Conservation (phyloP, 30 jellyfish, hydroid and myxozoan species). For the Haliclystus octoradiatus region DNA sequence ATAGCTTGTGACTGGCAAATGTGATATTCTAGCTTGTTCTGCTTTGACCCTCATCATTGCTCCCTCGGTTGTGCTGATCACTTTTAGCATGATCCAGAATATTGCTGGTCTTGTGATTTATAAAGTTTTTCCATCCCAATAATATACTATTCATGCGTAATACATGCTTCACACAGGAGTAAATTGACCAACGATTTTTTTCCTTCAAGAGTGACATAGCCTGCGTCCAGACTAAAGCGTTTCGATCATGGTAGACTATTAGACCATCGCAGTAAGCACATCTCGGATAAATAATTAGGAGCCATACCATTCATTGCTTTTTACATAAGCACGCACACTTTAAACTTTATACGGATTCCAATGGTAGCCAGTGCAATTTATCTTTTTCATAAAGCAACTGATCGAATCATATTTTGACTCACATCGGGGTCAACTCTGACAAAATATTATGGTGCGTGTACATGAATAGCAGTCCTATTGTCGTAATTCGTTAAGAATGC, state of each 20-base stretch:
- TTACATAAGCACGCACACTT: too few relatives aligned
- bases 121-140: background rate
- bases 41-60: background rate
- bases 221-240: too few relatives aligned
- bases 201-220: too few relatives aligned
- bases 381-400: too few relatives aligned
- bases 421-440: constrained; percentile 25
- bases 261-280: too few relatives aligned
- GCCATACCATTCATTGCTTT: too few relatives aligned
- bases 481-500: background rate
- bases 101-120: background rate
- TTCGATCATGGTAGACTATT: too few relatives aligned
- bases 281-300: too few relatives aligned
- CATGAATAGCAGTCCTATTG: background rate
- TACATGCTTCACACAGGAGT: background rate
- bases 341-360: too few relatives aligned
- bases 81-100: background rate
- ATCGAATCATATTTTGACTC: too few relatives aligned
- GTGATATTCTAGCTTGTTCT: background rate
- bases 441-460: constrained; percentile 13
- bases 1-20: background rate
- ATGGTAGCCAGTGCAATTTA: too few relatives aligned
- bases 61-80: background rate
- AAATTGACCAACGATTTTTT: background rate
- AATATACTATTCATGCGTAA: background rate